Conservation (phyloP, 2,797 vertebrate genomes). For the Neosilurus mollespiculum region DNA sequence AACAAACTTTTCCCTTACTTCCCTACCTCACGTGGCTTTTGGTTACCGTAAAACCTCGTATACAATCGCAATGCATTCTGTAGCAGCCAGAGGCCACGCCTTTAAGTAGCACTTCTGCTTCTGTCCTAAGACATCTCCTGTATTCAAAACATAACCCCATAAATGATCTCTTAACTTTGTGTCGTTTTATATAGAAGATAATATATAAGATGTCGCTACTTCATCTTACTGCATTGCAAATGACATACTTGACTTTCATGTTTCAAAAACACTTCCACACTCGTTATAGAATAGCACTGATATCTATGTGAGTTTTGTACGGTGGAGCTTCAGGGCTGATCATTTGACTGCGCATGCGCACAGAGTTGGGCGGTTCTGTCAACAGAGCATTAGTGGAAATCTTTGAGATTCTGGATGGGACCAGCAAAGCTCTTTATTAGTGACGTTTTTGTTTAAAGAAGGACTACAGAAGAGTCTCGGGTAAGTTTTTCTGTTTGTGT, state of each 20-base stretch:
- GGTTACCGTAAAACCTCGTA: background rate
- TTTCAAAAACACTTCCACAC: background rate
- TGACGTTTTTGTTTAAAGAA: background rate
- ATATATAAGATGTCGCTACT: background rate
- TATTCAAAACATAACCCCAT: background rate
- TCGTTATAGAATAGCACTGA: background rate
- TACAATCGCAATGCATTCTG: background rate
- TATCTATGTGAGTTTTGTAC: background rate
- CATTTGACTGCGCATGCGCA: slow-evolving; percentile 15
- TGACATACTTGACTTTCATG: background rate
- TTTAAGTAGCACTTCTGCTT: background rate
- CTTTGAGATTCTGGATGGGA: background rate
- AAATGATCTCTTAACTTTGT: background rate
- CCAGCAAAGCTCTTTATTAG: background rate
- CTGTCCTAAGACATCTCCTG: background rate
- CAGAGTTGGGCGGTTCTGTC: slow-evolving; percentile 1
- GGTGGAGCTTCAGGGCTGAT: background rate
- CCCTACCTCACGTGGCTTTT: too few species aligned
- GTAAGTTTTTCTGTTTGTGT: slow-evolving; percentile 1
- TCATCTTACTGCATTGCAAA: background rate
- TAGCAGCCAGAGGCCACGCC: background rate
- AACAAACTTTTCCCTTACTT: too few species aligned
- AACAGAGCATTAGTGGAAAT: background rate
- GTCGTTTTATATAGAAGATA: background rate
- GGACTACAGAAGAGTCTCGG: background rate